Base-by-base conservation (phyloP, 2,797 vertebrate species). In the Epinephelus coioides region DNA sequence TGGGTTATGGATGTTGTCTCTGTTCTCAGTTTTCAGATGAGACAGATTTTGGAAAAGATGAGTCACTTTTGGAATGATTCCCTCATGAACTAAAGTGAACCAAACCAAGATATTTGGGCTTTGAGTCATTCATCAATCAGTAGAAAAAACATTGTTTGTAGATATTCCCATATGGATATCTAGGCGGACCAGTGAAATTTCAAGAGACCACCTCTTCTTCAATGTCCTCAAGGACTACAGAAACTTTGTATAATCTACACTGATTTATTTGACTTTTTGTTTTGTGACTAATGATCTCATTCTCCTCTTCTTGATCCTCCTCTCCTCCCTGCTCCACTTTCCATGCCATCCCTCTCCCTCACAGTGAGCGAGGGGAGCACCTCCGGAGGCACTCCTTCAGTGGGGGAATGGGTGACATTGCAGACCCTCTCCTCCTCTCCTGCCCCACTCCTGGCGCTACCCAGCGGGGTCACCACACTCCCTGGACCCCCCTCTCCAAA, bases 401-500 rank as follows among this genome's bases (percentile, higher is more conserved):
- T 64, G 82, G 91, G 19, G 93, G 90, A 43, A 86, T 94, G 88
- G 95, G 94, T 51, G 94, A 96, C 44, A 90, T 88, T 9, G 86
- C 92, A 46, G 97, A 98, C 18, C 85, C 84, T 2, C 85, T 95
- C 50, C 71, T 92, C 12, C 92, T 94, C 47, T 94, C 93, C 23
- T 92, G 95, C 84, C 84, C 94, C 19, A 96, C 95, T 76, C 91
- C 93, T 0, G 88, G 91, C 0, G 88, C 86, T 2, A 92, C 88
- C 12, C 89, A 92, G 77, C 95, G 82, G n/a, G 90, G 95, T 76
- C 95, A 96, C 61, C 94, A 95, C 56, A 91, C 89, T 14, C 92
- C 95, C 73, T 97, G 97, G 97, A 92, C 90, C 40, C 86, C 95
- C 0, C 90, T 95, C 49, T 93, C 93, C 89, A 97, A 95, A 87